Base-by-base conservation (phyloP, 1,140 invertebrate species). In the Charaxes varanes region DNA sequence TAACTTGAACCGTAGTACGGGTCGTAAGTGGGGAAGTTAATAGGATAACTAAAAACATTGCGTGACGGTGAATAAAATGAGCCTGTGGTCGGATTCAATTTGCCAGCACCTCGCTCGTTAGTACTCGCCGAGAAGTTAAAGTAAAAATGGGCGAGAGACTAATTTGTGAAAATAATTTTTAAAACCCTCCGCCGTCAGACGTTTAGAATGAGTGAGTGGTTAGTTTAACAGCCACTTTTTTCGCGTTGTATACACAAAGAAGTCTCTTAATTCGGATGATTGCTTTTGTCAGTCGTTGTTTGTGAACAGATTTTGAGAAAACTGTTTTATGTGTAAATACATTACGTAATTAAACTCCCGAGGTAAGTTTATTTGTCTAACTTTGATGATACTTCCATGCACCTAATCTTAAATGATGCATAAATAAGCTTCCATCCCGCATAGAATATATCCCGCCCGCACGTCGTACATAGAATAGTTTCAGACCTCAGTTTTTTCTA, bases 61-160 rank as follows among this genome's bases (percentile, higher is more conserved):
- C 59, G 62, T 73, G 63, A 73, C 54, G 58, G 41, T 43, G 59
- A 66, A 69, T 67, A 57, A 68, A 67, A 68, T 62, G 54, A 71
- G 52, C 57, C 58, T 71, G 73, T 53, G 71, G 71, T 73, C 46
- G 41, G 44, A 54, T 73, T 66, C 68, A 72, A 78, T 74, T 72
- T 72, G 61, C 64, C 51, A 59, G 54, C 47, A 48, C 53, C 56
- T 61, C 45, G 49, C 66, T 73, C 59, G 67, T 73, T 66, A 70
- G 59, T 35, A 41, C 24, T 27, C 31, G 37, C 32, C 42, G 41
- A 49, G 41, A 44, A 58, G 42, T 38, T 40, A 41, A 51, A 31
- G 50, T 58, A 62, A 57, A 63, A 62, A 38, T n/a, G 31, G 30
- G 17, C 37, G 13, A 23, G 28, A 32, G 18, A 12, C 21, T 45